A percentile compares a stretch with the other conserved stretches of the same genome.
Conservation (phyloP, 2,888 invertebrate genomes). For the Calameuta pallipes region DNA sequence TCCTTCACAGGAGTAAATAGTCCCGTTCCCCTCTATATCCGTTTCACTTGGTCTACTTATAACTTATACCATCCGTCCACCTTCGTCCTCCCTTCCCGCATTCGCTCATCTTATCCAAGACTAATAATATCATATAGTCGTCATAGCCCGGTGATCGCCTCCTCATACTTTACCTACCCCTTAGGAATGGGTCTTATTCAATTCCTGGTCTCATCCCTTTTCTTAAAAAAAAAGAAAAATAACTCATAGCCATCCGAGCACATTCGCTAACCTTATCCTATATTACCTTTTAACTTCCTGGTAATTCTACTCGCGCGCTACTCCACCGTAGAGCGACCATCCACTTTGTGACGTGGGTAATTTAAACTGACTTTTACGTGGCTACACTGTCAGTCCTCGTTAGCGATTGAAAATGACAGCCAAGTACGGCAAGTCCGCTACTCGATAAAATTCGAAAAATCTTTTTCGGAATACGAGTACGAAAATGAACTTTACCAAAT, state of each 20-base stretch:
- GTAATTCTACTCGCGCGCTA: background rate
- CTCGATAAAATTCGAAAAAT: background rate
- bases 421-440: background rate
- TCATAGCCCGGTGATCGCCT: conserved; percentile 28
- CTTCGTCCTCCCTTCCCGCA: conserved; percentile 7
- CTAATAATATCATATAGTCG: conserved; percentile 40
- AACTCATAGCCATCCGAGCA: background rate
- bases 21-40: background rate
- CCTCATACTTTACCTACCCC: conserved; percentile 27
- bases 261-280: background rate
- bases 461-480: background rate
- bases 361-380: background rate
- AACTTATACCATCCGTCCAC: conserved; percentile 21
- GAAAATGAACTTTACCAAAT: background rate
- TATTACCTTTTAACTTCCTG: background rate
- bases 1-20: conserved; percentile 28
- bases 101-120: conserved; percentile 17
- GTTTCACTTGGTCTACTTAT: background rate
- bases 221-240: background rate
- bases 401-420: background rate
- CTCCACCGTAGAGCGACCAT: background rate
- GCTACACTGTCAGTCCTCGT: background rate
- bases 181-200: background rate
- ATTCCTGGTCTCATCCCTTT: background rate
- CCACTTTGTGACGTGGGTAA: background rate